Conservation (phyloP, 2,113 vertebrate species). For the Sphyrna mokarran region DNA sequence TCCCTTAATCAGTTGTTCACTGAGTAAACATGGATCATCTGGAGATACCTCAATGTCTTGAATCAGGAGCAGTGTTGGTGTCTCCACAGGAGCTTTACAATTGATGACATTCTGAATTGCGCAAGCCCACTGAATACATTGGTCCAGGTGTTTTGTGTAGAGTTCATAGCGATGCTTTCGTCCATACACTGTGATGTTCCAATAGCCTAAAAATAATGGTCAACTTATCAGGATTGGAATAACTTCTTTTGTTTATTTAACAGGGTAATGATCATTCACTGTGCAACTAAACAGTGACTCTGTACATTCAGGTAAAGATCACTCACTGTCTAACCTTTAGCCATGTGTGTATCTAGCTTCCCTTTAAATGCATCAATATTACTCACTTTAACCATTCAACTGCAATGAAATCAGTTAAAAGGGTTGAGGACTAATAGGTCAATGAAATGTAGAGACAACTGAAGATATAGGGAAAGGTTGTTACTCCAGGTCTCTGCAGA, state of each 20-base stretch:
- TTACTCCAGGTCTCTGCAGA: too few relatives aligned
- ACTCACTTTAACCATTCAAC: too few relatives aligned
- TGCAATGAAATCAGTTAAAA: too few relatives aligned
- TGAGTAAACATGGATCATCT: neutral
- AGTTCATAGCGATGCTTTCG: conserved; percentile 83
- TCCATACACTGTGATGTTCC: conserved; percentile 86
- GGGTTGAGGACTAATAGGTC: too few relatives aligned
- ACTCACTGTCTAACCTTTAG: neutral
- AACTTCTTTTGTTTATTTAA: neutral
- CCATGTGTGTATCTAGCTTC: too few relatives aligned
- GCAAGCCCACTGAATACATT: conserved; percentile 84
- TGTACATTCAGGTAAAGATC: too few relatives aligned
- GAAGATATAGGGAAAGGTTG: too few relatives aligned
- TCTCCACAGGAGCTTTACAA: conserved; percentile 82
- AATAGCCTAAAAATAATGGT: conserved; percentile 67
- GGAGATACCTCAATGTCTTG: conserved; percentile 80
- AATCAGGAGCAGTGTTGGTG: conserved; percentile 88
- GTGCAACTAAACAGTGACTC: too few relatives aligned
- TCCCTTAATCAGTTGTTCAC: neutral
- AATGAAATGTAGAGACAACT: too few relatives aligned
- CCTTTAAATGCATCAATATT: too few relatives aligned
- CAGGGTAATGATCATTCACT: neutral
- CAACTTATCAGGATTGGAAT: neutral
- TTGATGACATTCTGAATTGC: conserved; percentile 85
- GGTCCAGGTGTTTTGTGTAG: conserved; percentile 81